Conservation (phyloP, 2,113 vertebrate species). For the Leuciscus idus region DNA sequence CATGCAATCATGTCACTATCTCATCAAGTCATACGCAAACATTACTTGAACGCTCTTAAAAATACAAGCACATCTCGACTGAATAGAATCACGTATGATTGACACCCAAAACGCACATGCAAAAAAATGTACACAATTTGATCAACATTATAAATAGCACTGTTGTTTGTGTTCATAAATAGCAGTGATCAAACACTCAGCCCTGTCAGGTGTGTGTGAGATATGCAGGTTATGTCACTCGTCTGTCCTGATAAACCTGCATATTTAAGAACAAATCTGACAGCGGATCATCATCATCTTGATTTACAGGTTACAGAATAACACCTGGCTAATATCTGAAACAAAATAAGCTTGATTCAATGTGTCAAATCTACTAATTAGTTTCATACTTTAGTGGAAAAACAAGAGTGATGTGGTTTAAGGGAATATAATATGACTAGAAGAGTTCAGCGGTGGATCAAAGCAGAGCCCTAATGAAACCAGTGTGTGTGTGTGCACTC, state of each 20-base stretch:
- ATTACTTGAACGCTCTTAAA: background rate
- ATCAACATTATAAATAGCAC: background rate
- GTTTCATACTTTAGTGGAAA: background rate
- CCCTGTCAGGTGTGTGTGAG: background rate
- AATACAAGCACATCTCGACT: background rate
- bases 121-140: no score
- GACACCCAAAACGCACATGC: no score
- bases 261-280: no score
- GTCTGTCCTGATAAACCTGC: background rate
- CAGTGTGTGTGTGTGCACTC: constrained; percentile 2
- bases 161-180: background rate
- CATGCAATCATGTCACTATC: background rate
- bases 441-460: background rate
- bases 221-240: background rate
- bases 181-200: no score
- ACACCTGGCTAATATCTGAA: background rate
- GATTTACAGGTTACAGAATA: no score
- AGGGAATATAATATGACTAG: background rate
- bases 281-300: no score
- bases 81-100: no score
- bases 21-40: background rate
- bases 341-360: background rate
- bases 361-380: background rate
- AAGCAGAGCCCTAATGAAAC: constrained; percentile 42
- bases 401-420: background rate